Conservation (phyloP, 2,888 invertebrate species). For the Polydrusus tereticollis region DNA sequence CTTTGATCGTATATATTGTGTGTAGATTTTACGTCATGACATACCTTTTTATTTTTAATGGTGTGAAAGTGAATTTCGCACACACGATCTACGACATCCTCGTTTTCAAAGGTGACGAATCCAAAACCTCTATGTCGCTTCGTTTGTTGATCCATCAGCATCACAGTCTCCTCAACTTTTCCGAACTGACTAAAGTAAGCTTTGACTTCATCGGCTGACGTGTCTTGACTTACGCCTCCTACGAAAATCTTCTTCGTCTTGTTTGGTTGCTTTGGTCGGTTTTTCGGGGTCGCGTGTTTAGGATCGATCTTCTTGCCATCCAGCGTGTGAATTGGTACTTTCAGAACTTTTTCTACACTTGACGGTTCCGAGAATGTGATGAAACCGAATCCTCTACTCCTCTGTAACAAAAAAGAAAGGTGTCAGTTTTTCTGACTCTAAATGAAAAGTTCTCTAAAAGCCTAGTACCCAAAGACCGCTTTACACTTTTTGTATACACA, state of each 20-base stretch:
- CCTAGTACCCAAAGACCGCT: too few species aligned
- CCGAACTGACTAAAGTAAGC: constrained; percentile 93
- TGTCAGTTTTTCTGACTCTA: neutral
- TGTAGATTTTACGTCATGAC: neutral
- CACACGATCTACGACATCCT: constrained; percentile 92
- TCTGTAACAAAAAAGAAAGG: constrained; percentile 72
- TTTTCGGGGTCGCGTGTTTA: constrained; percentile 93
- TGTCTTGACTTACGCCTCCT: constrained; percentile 92
- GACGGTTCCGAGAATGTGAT: constrained; percentile 93
- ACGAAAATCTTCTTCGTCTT: constrained; percentile 91
- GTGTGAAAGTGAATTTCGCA: constrained; percentile 95
- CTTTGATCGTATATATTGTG: neutral
- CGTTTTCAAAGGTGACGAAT: constrained; percentile 92
- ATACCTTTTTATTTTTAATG: constrained; percentile 88
- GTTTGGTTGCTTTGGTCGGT: constrained; percentile 86
- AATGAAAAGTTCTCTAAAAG: too few species aligned
- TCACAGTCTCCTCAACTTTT: constrained; percentile 90
- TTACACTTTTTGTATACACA: too few species aligned
- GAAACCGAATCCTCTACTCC: constrained; percentile 94
- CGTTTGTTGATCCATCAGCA: constrained; percentile 95
- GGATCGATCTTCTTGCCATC: constrained; percentile 96
- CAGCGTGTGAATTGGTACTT: constrained; percentile 90
- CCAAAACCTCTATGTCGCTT: constrained; percentile 92
- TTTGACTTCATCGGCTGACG: constrained; percentile 90
- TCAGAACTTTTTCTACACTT: constrained; percentile 91